Conservation (phyloP, 2,888 invertebrate genomes). For the Balanococcus diminutus region DNA sequence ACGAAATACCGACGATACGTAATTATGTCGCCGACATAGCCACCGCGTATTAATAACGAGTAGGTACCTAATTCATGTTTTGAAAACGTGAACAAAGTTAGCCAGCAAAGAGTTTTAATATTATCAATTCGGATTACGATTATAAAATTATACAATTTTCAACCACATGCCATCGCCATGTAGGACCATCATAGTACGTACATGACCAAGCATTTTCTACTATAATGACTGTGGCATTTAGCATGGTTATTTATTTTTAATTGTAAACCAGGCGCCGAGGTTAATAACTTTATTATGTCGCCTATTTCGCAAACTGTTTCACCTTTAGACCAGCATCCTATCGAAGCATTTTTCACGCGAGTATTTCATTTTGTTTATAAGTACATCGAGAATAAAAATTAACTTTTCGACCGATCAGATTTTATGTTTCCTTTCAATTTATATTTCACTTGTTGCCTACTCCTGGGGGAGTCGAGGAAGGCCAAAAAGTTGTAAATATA, state of each 20-base stretch:
- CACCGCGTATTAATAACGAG: neutral
- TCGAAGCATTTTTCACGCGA: neutral
- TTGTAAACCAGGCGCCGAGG: constrained; percentile 28
- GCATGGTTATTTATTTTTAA: constrained; percentile 3
- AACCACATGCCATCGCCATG: neutral
- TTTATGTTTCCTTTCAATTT: neutral
- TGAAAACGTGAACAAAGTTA: constrained; percentile 5
- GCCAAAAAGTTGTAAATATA: neutral
- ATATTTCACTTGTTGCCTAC: neutral
- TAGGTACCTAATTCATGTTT: neutral
- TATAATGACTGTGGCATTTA: neutral
- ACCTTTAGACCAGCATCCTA: neutral
- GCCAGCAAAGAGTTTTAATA: neutral
- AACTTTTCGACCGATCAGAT: neutral
- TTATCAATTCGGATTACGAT: neutral
- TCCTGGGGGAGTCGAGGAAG: neutral
- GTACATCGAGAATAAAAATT: neutral
- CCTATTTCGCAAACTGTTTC: neutral
- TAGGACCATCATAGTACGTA: no score
- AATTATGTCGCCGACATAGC: neutral
- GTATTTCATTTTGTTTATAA: neutral
- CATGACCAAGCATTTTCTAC: constrained; percentile 9
- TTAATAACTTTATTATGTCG: constrained; percentile 24
- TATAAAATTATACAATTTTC: neutral
- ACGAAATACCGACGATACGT: neutral